phyloP scores from a whole-genome alignment of 1,140 invertebrate genomes.

The Drosophila bocki region DNA sequence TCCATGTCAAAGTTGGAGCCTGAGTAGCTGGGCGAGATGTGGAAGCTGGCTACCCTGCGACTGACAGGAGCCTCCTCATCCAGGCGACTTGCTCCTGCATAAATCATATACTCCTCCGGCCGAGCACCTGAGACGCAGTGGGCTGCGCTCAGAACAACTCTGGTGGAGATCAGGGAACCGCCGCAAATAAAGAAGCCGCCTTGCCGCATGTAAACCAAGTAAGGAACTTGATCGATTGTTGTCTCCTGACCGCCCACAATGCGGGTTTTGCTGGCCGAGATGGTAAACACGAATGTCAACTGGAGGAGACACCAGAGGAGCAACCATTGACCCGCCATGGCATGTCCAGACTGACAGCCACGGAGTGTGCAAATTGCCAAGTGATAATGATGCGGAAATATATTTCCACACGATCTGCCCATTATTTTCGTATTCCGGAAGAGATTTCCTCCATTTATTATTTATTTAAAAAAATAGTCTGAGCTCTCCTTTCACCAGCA shows the following conservation, averaged over 20 bases:
- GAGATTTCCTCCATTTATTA: not conserved
- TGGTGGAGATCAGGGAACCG: constrained; percentile 62
- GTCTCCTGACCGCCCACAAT: constrained; percentile 72
- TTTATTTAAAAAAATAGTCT: not conserved
- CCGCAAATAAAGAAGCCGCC: constrained; percentile 65
- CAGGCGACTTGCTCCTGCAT: constrained; percentile 69
- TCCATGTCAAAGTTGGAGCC: constrained; percentile 75
- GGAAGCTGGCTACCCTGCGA: constrained; percentile 43
- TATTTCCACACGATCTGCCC: constrained; percentile 3
- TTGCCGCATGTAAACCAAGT: constrained; percentile 65
- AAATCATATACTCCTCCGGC: constrained; percentile 52
- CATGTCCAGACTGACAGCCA: constrained; percentile 51
- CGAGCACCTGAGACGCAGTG: constrained; percentile 64
- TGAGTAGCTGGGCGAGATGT: constrained; percentile 44
- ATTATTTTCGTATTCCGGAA: constrained; percentile 13
- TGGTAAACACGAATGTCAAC: not conserved
- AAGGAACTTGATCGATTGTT: constrained; percentile 61
- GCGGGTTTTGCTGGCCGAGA: constrained; percentile 24
- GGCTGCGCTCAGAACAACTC: constrained; percentile 69
- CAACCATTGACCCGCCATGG: constrained; percentile 53
- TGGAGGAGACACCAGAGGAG: constrained; percentile 24
- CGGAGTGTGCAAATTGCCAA: constrained; percentile 4
- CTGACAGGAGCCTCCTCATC: constrained; percentile 43
- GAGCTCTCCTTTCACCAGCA: constrained; percentile 17
- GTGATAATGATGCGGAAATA: constrained; percentile 34